Conservation (phyloP, 2,113 vertebrate species). For the Telmatochromis sp. region DNA sequence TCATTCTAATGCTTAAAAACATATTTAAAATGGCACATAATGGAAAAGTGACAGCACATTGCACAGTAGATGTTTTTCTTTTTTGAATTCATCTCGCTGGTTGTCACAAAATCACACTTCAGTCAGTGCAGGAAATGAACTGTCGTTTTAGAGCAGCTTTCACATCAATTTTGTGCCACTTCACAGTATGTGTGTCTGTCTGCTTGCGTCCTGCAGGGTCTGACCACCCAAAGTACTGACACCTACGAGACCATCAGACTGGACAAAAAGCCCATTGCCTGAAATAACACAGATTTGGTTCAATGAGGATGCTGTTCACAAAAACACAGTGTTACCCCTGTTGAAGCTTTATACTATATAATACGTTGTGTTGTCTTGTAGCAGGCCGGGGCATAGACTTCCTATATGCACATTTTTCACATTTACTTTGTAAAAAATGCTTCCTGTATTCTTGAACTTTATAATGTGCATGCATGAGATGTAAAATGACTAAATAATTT, state of each 20-base stretch:
- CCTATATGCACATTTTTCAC: neutral
- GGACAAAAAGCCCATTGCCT: slow-evolving; percentile 24
- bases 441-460: neutral
- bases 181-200: neutral
- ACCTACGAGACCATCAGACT: slow-evolving; percentile 59
- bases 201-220: slow-evolving; percentile 36
- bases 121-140: neutral
- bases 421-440: neutral
- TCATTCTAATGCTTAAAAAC: slow-evolving; percentile 16
- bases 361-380: neutral
- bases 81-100: neutral
- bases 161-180: neutral
- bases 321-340: neutral
- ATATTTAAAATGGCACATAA: slow-evolving; percentile 10
- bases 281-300: neutral
- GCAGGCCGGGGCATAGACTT: neutral
- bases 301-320: neutral
- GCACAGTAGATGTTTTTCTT: neutral
- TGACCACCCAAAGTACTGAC: slow-evolving; percentile 18
- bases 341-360: neutral
- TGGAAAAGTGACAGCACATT: neutral
- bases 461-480: neutral
- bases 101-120: neutral
- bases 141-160: neutral
- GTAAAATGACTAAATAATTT: neutral